Base-by-base conservation (phyloP, 2,113 vertebrate genomes). In the Labrus mixtus region DNA sequence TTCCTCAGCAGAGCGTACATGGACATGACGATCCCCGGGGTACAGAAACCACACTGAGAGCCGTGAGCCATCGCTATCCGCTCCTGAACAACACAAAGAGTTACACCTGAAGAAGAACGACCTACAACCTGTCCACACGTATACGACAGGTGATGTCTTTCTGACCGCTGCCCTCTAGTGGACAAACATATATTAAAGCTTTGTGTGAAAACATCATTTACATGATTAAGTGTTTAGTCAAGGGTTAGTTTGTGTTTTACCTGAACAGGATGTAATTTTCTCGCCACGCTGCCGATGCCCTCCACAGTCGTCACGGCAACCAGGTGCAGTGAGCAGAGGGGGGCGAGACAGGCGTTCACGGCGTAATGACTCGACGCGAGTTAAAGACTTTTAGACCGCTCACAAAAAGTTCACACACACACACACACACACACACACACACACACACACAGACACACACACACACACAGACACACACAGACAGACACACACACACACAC, bases 11-110 rank as follows among this genome's bases (percentile, higher is more conserved):
- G 88, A 0, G 96, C 90, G 4, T 99, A 99, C 96, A 98, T 97
- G 70, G 97, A 98, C 98, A 99, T 99, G 80, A 99, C 96, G 8
- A 99, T 96, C 2, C 98, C 98, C 0, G 98, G 98, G 0, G 97
- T 98, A 64, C 98, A 99, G 93, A 99, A 99, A 0, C 98, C 98
- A 4, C 98, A 99, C 13, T 99, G 98, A 23, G 97, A 98, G 17
- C 98, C 98, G 10, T 99, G 97, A 79, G 96, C 94, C 89, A 91
- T 96, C 23, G 96, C 95, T 9, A 99, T 97, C 68, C 97, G 93
- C 83, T 99, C 98, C 97, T 99, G 73, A 19, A 1, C 8, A 13
- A 61, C 46, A 22, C 10, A 1, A 1, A 62, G 10, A 43, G 41
- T 7, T 6, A 61, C 7, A 8, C 9, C 7, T n/a, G 29, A 13